Evolutionary conservation across 2,797 vertebrate species (phyloP), one percentile per base, ranked within the genome.

Genomic region (Cichlasoma orientale): DNA sequence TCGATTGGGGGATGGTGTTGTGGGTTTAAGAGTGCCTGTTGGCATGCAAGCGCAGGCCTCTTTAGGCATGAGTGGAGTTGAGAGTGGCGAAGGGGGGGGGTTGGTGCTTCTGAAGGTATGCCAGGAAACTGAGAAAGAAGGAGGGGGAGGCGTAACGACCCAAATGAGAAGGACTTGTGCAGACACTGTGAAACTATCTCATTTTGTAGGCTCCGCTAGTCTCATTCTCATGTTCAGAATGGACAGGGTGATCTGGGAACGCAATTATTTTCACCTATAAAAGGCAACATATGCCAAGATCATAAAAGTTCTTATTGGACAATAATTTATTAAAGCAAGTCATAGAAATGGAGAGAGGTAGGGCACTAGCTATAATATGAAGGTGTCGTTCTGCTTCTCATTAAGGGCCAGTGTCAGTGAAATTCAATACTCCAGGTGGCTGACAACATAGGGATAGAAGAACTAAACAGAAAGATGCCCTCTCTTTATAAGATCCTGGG

Each of bases 261-360:
- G 96, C 95, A 97, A 97, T 97, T 98, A 97, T 97, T 97, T 96
- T 96, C 95, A 96, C 95, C 96, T 97, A 97, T 97, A 97, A 97
- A 98, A 97, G 96, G 96, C 96, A 97, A 97, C 97, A 98, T 97
- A 98, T 98, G 97, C 96, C 96, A 96, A 97, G 96, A 97, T 96
- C 97, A 97, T 97, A 97, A 97, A 98, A 97, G 93, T 95, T 97
- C 96, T 97, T 97, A 97, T 97, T 97, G 96, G 94, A 96, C 91
- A 89, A 95, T 96, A 96, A 96, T 96, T 95, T 96, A 95, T 95
- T 97, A 96, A 96, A 95, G 94, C 95, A 95, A 94, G 94, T 95
- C 93, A 94, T 91, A 93, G 91, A 92, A 93, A 91, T 90, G 87
- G 88, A 89, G 86, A 88, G 90, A 88, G 88, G 88, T 86, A 90